phyloP scores from a whole-genome alignment of 1,140 invertebrate genomes.

The Bombus vancouverensis region DNA sequence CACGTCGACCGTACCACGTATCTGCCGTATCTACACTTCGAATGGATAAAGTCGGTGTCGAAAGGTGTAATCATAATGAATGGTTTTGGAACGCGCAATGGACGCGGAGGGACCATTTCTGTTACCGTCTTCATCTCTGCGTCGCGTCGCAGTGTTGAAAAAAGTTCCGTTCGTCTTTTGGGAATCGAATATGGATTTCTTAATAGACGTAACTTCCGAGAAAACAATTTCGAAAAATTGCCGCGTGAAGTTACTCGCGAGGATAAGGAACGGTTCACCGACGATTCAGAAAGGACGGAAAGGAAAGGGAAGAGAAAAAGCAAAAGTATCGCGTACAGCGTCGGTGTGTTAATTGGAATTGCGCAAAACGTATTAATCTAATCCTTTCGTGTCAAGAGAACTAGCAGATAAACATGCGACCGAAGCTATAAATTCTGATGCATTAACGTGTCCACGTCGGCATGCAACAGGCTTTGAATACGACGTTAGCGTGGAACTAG shows the following conservation, averaged over 20 bases:
- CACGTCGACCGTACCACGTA: constrained; percentile 5
- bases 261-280: not conserved
- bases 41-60: constrained; percentile 7
- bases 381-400: constrained; percentile 55
- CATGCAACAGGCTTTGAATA: constrained; percentile 24
- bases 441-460: constrained; percentile 60
- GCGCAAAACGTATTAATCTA: constrained; percentile 68
- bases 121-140: not conserved
- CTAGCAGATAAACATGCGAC: constrained; percentile 45
- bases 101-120: not conserved
- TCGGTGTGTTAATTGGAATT: constrained; percentile 68
- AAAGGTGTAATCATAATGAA: constrained; percentile 36
- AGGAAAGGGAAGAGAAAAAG: not conserved
- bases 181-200: not conserved
- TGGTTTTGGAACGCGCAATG: constrained; percentile 27
- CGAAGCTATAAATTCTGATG: constrained; percentile 69
- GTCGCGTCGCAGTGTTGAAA: not conserved
- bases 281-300: no score
- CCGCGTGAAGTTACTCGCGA: no score
- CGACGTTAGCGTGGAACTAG: constrained; percentile 51
- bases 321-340: not conserved
- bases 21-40: constrained; percentile 7
- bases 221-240: not conserved
- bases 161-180: not conserved
- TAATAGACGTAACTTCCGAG: not conserved